Percentiles rank a stretch among this genome's conserved stretches.
These are phyloP conservation scores for Troilus luridus DNA, from an alignment of 2,888 invertebrate genomes.

Conservation along the genomic window DNA sequence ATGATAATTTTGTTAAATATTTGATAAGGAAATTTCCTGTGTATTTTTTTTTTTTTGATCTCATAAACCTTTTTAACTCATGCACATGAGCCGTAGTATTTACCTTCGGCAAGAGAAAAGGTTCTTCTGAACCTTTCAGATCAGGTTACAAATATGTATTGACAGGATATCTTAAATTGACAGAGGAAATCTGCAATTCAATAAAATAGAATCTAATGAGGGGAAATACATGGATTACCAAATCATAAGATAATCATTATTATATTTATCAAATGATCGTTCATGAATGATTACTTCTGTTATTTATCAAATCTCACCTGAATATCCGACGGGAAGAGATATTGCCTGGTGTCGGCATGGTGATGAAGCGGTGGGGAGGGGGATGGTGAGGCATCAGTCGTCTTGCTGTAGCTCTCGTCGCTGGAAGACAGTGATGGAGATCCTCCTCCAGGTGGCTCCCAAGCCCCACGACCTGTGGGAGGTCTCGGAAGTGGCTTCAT, in stretches of 20 bases:
- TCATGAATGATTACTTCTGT: background rate
- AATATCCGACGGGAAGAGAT: slow-evolving; percentile 77
- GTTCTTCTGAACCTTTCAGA: too few relatives aligned
- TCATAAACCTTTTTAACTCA: too few relatives aligned
- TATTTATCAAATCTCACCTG: slow-evolving; percentile 68
- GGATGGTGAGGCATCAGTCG: slow-evolving; percentile 80
- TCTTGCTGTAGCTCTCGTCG: slow-evolving; percentile 87
- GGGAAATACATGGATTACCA: too few relatives aligned
- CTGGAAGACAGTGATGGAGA: slow-evolving; percentile 86
- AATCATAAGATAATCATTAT: too few relatives aligned
- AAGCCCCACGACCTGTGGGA: slow-evolving; percentile 67
- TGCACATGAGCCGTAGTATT: too few relatives aligned
- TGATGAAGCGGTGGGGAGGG: slow-evolving; percentile 71
- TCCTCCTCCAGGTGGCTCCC: slow-evolving; percentile 65
- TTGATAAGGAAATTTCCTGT: too few relatives aligned
- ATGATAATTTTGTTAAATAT: too few relatives aligned
- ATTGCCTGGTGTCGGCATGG: slow-evolving; percentile 72
- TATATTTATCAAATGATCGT: too few relatives aligned
- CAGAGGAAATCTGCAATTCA: background rate
- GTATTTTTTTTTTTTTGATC: too few relatives aligned
- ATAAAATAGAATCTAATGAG: background rate
- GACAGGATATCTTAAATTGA: background rate
- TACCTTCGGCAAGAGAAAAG: too few relatives aligned
- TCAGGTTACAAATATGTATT: background rate
- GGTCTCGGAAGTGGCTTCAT: slow-evolving; percentile 66